Conservation (phyloP, 2,113 vertebrate genomes). For the Numenius arquata region DNA sequence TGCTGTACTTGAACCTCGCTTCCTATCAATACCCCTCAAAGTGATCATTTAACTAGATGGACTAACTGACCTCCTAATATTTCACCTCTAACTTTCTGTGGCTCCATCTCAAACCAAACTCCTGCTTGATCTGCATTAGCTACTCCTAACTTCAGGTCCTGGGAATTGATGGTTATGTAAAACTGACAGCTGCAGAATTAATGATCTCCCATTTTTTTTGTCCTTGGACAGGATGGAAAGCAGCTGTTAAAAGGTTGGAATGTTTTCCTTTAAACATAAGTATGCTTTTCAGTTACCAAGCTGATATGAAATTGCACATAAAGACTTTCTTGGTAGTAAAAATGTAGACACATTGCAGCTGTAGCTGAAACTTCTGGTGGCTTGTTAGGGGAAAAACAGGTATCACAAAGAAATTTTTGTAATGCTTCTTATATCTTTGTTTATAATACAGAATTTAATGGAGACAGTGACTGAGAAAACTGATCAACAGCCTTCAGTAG, state of each 20-base stretch:
- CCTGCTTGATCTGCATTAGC: neutral
- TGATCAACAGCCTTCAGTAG: conserved; percentile 64
- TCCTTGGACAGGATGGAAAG: neutral
- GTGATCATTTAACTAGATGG: neutral
- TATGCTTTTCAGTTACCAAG: neutral
- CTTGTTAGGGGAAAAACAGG: neutral
- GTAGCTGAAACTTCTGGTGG: neutral
- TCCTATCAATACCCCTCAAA: neutral
- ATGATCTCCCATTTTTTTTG: neutral
- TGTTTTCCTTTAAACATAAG: neutral
- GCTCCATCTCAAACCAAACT: neutral
- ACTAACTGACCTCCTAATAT: neutral
- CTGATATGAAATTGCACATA: neutral
- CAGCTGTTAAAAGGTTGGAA: neutral
- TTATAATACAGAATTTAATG: conserved; percentile 74
- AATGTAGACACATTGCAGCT: neutral
- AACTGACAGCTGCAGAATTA: neutral
- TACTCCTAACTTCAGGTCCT: neutral
- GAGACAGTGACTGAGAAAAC: conserved; percentile 69
- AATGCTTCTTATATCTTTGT: conserved; percentile 29
- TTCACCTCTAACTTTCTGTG: neutral
- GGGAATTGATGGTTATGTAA: neutral
- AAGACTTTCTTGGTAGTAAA: neutral
- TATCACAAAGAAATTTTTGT: neutral
- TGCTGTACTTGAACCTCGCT: neutral